Evolutionary conservation across 2,113 vertebrate species (phyloP), one percentile per base, ranked within the genome.

Genomic region (Clarias batrachus): DNA sequence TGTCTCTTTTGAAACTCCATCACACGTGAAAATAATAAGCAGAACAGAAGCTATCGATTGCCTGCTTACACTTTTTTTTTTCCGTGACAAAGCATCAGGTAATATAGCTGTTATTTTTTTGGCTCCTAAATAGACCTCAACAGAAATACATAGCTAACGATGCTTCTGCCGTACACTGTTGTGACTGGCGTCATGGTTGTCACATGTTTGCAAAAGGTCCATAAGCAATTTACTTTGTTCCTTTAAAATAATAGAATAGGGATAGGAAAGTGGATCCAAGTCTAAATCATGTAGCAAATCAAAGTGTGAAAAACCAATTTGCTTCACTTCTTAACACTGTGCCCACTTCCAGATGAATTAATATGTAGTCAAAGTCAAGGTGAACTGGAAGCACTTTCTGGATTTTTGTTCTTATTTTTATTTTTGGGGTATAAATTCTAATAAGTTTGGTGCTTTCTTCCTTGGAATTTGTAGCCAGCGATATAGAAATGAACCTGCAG

Each of bases 291-390:
- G 77, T 33, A 79, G 14, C 56, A 60, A 77, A 33, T 79, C 27
- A 19, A 54, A 79, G 27, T 59, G 23, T 54, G 52, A 14, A 12
- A 41, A 63, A 71, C 37, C 37, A 33, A 14, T 85, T 48, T 17
- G 82, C 89, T 92, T 62, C 33, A 14, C 56, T 41, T 23, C 57
- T 56, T 73, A 13, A 63, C 41, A 77, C 25, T 82, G 7, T 56
- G 5, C 30, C 66, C 9, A 59, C 11, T 30, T 57, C 1, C 1
- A 63, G 14, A n/a, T 21, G 5, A 33, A 59, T 71, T 25, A 56
- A 17, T 41, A 19, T 0, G 56, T 83, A 77, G 68, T 74, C 10
- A 87, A 48, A 84, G 21, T 68, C 59, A 52, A 81, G 63, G 88
- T 80, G 14, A 66, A 66, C 56, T 65, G 30, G 23, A 73, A 76